phyloP scores from a whole-genome alignment of 2,888 invertebrate species.

The Papilio elwesi region DNA sequence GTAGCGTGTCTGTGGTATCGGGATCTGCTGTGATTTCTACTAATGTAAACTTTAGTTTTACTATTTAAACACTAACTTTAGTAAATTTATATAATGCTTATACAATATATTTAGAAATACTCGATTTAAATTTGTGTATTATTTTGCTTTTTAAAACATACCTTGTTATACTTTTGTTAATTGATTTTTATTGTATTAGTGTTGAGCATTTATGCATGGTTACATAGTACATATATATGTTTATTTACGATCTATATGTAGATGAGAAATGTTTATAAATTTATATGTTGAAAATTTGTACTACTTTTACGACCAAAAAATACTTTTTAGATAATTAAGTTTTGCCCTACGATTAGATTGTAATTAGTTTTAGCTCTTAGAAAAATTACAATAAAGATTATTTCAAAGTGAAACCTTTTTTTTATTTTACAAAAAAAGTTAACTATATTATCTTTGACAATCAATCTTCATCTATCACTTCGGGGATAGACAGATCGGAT shows the following conservation, averaged over 20 bases:
- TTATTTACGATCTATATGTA: slow-evolving; percentile 4
- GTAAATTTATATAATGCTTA: slow-evolving; percentile 57
- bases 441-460: slow-evolving; percentile 9
- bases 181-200: slow-evolving; percentile 6
- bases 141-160: not conserved
- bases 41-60: slow-evolving; percentile 55
- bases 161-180: slow-evolving; percentile 30
- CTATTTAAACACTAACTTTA: slow-evolving; percentile 47
- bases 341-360: slow-evolving; percentile 37
- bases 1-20: slow-evolving; percentile 57
- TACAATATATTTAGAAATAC: slow-evolving; percentile 55
- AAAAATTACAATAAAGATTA: slow-evolving; percentile 25
- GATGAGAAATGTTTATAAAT: slow-evolving; percentile 10
- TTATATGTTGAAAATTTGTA: slow-evolving; percentile 36
- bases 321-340: slow-evolving; percentile 34
- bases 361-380: slow-evolving; percentile 23
- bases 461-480: slow-evolving; percentile 13
- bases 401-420: not conserved
- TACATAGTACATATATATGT: slow-evolving; percentile 28
- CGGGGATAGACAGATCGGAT: slow-evolving; percentile 24
- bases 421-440: slow-evolving; percentile 15
- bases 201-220: slow-evolving; percentile 25
- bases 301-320: slow-evolving; percentile 39
- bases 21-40: slow-evolving; percentile 77
- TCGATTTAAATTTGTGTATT: slow-evolving; percentile 62